Base-by-base conservation (phyloP, 2,113 vertebrate species). In the Corvus hawaiiensis region DNA sequence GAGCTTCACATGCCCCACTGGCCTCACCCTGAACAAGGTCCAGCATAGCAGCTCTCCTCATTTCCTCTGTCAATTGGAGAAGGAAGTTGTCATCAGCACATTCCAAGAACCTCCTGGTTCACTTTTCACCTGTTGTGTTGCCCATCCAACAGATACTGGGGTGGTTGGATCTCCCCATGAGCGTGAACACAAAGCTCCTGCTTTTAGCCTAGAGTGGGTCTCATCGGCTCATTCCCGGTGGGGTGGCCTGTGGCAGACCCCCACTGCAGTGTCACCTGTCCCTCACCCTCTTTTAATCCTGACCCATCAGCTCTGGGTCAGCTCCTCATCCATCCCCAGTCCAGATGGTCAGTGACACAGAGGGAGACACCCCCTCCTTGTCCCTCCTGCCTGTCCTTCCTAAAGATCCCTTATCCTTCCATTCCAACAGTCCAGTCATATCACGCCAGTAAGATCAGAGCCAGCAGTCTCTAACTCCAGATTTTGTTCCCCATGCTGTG, bases 301-400 rank as follows among this genome's bases (percentile, higher is more conserved):
- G 48, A 49, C 63, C 18, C 13, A 16, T 16, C 33, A 43, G 18
- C 7, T 61, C 48, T 56, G 48, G 6, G 2, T 13, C 1, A 0
- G 6, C 35, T 63, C 35, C 48, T 83, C 41, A 22, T 9, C 41
- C 71, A 61, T 19, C 6, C 24, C 6, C 39, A 13, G 20, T 21
- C n/a, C 62, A 41, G 9, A 7, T 48, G 46, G 30, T 35, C 78
- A 10, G 14, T 58, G 30, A 41, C 12, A 32, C 13, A 48, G 35
- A 61, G 17, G 24, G 28, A 30, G 11, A 35, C 16, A 54, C 5
- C 5, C 6, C 1, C 13, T 71, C 22, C 22, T 43, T 5, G 7
- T 49, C 20, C 13, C 18, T n/a, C 23, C n/a, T 33, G 12, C 16
- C 48, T 32, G 13, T 74, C 16, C 19, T 46, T 67, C 46, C 54